Evolutionary conservation across 1,140 invertebrate species (phyloP).

Genomic region (Caenorhabditis elegans): WBcel235 BX284602.5:8577001-8577500

Average conservation of each 20-base stretch:
- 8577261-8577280: constrained; percentile 3
- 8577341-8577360: background rate
- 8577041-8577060: constrained; percentile 61
- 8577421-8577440: background rate
- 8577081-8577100: constrained; percentile 2
- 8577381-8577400: background rate
- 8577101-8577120: background rate
- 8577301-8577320: background rate
- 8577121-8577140: background rate
- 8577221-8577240: background rate
- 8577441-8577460: background rate
- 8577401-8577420: background rate
- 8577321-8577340: background rate
- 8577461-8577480: background rate
- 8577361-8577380: background rate
- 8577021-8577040: constrained; percentile 54
- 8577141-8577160: background rate
- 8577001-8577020: constrained; percentile 30
- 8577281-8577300: background rate
- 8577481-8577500: background rate
- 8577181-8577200: background rate
- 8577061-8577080: constrained; percentile 52
- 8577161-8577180: background rate
- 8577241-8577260: background rate
- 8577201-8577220: background rate